A percentile compares a stretch with the other conserved stretches of the same genome.
These are phyloP conservation scores for Lycia hirtaria DNA, from an alignment of 2,888 invertebrate species.

Conservation along the genomic window DNA sequence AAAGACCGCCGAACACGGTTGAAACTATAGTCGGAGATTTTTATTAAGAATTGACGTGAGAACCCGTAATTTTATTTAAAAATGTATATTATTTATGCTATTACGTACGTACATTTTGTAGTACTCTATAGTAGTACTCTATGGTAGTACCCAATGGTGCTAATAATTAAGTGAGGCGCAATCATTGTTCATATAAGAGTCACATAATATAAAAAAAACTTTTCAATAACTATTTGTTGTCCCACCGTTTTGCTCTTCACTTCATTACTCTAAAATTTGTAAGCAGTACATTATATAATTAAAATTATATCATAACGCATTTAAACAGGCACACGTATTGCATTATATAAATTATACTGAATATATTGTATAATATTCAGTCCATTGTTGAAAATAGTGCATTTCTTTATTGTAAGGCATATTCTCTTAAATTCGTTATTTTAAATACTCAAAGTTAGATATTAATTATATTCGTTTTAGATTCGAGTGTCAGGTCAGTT, in stretches of 20 bases:
- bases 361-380: background rate
- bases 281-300: too few relatives aligned
- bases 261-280: too few relatives aligned
- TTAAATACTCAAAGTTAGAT: slow-evolving; percentile 42
- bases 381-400: background rate
- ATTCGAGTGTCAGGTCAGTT: slow-evolving; percentile 16
- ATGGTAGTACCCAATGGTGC: background rate
- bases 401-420: slow-evolving; percentile 20
- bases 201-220: background rate
- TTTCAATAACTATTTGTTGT: too few relatives aligned
- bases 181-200: background rate
- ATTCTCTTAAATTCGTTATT: slow-evolving; percentile 31
- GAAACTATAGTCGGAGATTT: too few relatives aligned
- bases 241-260: background rate
- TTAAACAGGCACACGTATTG: background rate
- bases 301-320: slow-evolving; percentile 3
- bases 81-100: too few relatives aligned
- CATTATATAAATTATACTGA: background rate
- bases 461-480: slow-evolving; percentile 29
- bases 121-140: too few relatives aligned
- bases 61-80: too few relatives aligned
- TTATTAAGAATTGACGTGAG: too few relatives aligned
- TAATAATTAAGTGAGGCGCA: background rate
- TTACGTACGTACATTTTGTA: background rate
- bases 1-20: too few relatives aligned